Evolutionary conservation across 2,888 invertebrate species (phyloP).

Genomic region (Mesorhabditis spiculigera): DNA sequence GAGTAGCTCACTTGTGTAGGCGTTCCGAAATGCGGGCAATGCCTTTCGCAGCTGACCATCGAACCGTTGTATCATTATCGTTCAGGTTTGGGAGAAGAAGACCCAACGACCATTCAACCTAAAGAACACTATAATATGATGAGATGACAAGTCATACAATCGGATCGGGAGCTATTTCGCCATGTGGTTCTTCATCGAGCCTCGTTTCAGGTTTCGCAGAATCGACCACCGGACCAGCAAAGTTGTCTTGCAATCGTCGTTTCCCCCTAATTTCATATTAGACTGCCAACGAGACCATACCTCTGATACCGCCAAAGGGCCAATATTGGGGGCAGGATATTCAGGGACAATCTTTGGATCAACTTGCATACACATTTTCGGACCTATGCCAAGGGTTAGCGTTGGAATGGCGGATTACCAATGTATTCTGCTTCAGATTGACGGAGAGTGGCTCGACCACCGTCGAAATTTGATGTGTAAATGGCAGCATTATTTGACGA

Average conservation of each 20-base stretch:
- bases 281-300: slow-evolving; percentile 3
- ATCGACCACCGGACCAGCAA: neutral
- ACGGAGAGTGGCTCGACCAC: slow-evolving; percentile 1
- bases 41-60: slow-evolving; percentile 65
- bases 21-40: slow-evolving; percentile 63
- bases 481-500: slow-evolving; percentile 9
- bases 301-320: slow-evolving; percentile 62
- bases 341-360: slow-evolving; percentile 61
- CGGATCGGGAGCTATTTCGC: slow-evolving; percentile 17
- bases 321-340: slow-evolving; percentile 60
- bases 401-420: slow-evolving; percentile 19
- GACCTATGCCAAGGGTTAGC: slow-evolving; percentile 5
- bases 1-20: slow-evolving; percentile 52
- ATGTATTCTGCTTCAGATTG: slow-evolving; percentile 15
- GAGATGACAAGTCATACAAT: neutral
- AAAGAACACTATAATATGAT: neutral
- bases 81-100: slow-evolving; percentile 26
- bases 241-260: slow-evolving; percentile 13
- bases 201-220: slow-evolving; percentile 11
- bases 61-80: slow-evolving; percentile 38
- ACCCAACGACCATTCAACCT: slow-evolving; percentile 32
- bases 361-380: slow-evolving; percentile 43
- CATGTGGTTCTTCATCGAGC: slow-evolving; percentile 14
- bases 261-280: slow-evolving; percentile 9
- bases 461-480: slow-evolving; percentile 16